A percentile compares a stretch with the other conserved stretches of the same genome.
Evolutionary conservation across 1,140 invertebrate genomes (phyloP).

Genomic region (Leptinotarsa defecta): DNA sequence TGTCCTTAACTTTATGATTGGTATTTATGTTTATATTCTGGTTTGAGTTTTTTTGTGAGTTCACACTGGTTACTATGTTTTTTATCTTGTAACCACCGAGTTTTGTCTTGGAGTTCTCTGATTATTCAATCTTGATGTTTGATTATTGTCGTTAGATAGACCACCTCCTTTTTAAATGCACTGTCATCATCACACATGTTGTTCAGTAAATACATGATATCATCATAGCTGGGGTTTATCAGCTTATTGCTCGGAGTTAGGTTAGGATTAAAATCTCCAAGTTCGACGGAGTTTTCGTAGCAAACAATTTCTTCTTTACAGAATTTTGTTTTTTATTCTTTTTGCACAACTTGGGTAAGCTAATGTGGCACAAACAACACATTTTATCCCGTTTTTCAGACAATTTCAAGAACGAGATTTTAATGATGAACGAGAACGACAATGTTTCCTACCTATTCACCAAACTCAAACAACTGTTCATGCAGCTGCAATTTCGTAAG

Average conservation of each 20-base stretch:
- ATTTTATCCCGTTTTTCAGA: neutral
- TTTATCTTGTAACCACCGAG: neutral
- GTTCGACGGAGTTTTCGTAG: too few species aligned
- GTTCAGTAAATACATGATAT: conserved; percentile 1
- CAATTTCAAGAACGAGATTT: too few species aligned
- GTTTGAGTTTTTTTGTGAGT: neutral
- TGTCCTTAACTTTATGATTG: neutral
- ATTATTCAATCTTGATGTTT: neutral
- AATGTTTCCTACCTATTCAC: too few species aligned
- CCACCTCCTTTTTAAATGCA: neutral
- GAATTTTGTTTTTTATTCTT: conserved; percentile 3
- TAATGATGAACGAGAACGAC: too few species aligned
- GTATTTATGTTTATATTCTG: neutral
- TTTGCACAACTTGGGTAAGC: neutral
- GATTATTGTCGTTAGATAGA: neutral
- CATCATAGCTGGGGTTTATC: neutral
- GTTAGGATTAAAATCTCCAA: neutral
- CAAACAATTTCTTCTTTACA: neutral
- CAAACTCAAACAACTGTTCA: too few species aligned
- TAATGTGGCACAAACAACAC: neutral
- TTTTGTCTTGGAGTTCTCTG: neutral
- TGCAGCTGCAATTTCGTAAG: too few species aligned
- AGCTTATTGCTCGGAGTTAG: neutral
- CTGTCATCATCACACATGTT: neutral
- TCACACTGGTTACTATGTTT: too few species aligned